Conservation (phyloP, 2,113 vertebrate species). For the Setophaga coronata region DNA sequence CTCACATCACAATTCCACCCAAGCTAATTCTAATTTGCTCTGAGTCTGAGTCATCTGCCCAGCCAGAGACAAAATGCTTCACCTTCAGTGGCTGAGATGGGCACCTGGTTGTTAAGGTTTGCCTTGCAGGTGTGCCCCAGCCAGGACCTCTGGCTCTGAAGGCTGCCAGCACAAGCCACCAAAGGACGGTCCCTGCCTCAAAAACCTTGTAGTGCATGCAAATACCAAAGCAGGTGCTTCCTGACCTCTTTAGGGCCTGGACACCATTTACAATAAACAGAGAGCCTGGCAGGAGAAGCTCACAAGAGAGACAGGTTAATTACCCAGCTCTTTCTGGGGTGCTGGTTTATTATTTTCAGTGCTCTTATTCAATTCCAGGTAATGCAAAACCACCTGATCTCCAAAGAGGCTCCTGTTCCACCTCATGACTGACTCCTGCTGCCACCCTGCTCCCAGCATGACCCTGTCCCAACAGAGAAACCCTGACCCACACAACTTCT, state of each 20-base stretch:
- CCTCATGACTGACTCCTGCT: not conserved
- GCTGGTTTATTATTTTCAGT: not conserved
- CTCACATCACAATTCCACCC: constrained; percentile 36
- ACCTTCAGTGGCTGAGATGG: not conserved
- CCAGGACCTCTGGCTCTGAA: not conserved
- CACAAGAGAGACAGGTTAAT: not conserved
- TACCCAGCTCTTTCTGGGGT: not conserved
- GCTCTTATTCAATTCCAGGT: not conserved
- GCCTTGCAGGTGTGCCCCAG: constrained; percentile 34
- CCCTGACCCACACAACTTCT: not conserved
- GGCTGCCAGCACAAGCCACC: not conserved
- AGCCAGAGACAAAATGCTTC: constrained; percentile 1
- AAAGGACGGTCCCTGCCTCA: not conserved
- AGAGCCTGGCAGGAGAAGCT: not conserved
- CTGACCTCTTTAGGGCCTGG: constrained; percentile 14
- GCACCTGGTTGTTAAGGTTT: not conserved
- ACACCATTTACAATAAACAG: not conserved
- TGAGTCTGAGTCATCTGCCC: constrained; percentile 42
- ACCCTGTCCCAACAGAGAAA: not conserved
- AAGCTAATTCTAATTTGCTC: constrained; percentile 28
- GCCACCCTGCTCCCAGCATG: not conserved
- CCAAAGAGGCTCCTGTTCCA: not conserved
- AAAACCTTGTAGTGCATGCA: constrained; percentile 2
- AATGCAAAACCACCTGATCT: not conserved
- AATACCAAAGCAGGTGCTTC: constrained; percentile 44